A percentile compares a stretch with the other conserved stretches of the same genome.
Conservation (phyloP, 2,888 invertebrate species). For the Bimastos eiseni region DNA sequence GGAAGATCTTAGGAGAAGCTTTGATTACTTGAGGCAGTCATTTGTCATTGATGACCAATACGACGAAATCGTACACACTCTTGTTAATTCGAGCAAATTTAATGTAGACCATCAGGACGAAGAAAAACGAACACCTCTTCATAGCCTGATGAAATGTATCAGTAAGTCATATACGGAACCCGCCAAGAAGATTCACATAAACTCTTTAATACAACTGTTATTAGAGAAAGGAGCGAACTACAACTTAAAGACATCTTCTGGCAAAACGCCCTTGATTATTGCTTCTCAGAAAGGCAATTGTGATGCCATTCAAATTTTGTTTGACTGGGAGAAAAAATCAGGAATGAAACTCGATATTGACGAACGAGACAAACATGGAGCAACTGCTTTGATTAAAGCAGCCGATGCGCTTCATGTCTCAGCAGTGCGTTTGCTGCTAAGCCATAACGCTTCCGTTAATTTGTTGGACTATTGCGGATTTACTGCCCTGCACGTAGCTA, state of each 20-base stretch:
- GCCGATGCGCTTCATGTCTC: not conserved
- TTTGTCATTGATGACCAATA: not conserved
- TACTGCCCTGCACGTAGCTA: not conserved
- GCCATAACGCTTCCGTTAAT: not conserved
- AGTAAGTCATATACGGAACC: no score
- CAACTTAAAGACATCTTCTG: not conserved
- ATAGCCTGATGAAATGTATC: not conserved
- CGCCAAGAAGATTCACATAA: no score
- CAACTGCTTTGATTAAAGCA: constrained; percentile 5
- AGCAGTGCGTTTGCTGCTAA: not conserved
- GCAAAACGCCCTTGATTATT: not conserved
- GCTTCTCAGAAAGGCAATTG: not conserved
- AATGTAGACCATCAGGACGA: not conserved
- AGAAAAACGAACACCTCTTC: not conserved
- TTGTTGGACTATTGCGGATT: not conserved
- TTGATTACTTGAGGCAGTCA: no score
- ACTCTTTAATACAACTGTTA: not conserved
- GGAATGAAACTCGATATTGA: not conserved
- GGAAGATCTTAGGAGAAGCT: not conserved
- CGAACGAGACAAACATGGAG: not conserved
- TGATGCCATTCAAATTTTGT: not conserved
- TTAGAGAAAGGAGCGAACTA: not conserved
- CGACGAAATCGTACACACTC: not conserved
- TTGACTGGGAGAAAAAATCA: not conserved
- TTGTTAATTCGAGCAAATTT: not conserved